A percentile compares a stretch with the other conserved stretches of the same genome.
Evolutionary conservation across 2,113 vertebrate genomes (phyloP).

Genomic region (Turdus rufiventris): DNA sequence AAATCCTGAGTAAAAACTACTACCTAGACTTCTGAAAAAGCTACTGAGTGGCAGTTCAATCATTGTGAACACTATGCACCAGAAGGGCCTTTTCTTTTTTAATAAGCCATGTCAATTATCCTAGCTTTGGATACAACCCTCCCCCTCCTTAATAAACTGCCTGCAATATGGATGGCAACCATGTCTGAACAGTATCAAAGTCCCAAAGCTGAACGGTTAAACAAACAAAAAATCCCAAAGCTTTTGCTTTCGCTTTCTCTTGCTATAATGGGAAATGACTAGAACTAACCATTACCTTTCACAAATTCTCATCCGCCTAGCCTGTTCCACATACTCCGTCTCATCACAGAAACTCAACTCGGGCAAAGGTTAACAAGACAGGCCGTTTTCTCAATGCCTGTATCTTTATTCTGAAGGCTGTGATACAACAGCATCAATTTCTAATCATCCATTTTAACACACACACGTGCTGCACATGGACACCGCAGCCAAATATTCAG

Average conservation of each 20-base stretch:
- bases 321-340: background rate
- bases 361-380: background rate
- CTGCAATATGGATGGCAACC: background rate
- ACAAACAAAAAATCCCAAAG: background rate
- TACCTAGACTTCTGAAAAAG: background rate
- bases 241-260: background rate
- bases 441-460: background rate
- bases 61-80: background rate
- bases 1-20: background rate
- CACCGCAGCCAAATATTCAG: background rate
- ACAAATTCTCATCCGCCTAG: background rate
- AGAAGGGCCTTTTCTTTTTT: background rate
- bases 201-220: background rate
- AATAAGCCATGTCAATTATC: background rate
- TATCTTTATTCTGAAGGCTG: background rate
- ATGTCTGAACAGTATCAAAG: background rate
- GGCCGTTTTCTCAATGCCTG: background rate
- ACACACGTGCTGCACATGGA: fast-evolving
- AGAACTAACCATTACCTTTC: background rate
- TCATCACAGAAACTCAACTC: background rate
- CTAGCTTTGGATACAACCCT: background rate
- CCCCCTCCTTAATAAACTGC: background rate
- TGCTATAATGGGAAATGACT: background rate
- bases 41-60: background rate
- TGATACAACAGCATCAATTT: background rate